These are phyloP conservation scores for Rousettus madagascariensis DNA, from an alignment of 2,797 vertebrate genomes.

Conservation along the genomic window DNA sequence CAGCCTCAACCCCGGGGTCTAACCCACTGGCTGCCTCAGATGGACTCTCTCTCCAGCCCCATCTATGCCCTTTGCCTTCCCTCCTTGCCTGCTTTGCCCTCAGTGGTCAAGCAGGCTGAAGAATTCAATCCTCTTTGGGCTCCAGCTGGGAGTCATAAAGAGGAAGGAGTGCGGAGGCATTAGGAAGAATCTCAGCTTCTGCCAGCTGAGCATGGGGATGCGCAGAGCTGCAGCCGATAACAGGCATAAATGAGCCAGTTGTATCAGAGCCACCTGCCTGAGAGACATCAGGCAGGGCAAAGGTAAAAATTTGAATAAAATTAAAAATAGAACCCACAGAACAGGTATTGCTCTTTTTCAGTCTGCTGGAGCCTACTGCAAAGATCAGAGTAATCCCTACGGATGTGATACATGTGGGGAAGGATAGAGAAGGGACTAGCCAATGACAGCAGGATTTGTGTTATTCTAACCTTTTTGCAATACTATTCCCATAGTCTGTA, in stretches of 20 bases:
- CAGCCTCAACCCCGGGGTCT: not conserved
- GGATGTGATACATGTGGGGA: not conserved
- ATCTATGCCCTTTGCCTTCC: not conserved
- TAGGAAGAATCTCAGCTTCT: not conserved
- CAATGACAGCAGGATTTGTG: not conserved
- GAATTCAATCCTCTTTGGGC: not conserved
- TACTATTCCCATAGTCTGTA: not conserved
- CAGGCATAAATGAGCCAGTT: not conserved
- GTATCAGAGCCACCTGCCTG: not conserved
- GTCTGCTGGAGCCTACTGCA: not conserved
- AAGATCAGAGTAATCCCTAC: not conserved
- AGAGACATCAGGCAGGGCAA: not conserved
- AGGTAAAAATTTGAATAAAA: not conserved
- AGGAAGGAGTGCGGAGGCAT: not conserved
- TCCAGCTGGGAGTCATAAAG: not conserved
- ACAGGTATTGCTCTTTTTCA: not conserved
- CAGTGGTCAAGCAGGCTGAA: not conserved
- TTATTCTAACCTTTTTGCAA: constrained; percentile 3
- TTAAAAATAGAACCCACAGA: not conserved
- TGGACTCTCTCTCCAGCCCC: not conserved
- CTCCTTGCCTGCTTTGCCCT: not conserved
- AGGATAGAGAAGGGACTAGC: too few species aligned
- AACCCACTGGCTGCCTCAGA: not conserved
- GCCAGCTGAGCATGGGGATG: not conserved
- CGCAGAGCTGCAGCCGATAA: not conserved